phyloP scores from a whole-genome alignment of 2,797 vertebrate genomes.

The Pempheris klunzingeri region DNA sequence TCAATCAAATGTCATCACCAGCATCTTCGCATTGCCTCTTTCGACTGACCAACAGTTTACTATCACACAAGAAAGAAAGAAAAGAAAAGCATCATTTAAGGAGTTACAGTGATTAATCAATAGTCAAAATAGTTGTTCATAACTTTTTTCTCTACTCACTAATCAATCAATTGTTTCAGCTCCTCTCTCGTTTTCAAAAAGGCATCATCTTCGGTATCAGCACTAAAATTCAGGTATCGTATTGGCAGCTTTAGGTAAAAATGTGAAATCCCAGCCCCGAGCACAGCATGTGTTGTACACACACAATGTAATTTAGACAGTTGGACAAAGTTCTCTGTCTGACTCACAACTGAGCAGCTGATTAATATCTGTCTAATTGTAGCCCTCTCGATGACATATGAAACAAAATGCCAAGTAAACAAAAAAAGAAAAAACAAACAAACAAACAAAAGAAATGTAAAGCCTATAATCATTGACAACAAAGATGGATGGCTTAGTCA shows the following conservation, averaged over 20 bases:
- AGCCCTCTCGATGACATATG: conserved; percentile 53
- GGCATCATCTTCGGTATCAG: background rate
- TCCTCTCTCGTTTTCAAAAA: background rate
- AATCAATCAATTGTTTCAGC: background rate
- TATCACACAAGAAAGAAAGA: background rate
- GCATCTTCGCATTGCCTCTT: background rate
- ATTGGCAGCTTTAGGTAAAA: too few species aligned
- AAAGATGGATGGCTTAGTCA: conserved; percentile 66
- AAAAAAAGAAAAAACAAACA: conserved; percentile 52
- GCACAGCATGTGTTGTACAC: background rate
- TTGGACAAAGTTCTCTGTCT: conserved; percentile 26
- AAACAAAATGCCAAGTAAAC: conserved; percentile 61
- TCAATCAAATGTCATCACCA: conserved; percentile 5
- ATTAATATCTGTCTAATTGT: conserved; percentile 60
- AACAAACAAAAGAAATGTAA: conserved; percentile 39
- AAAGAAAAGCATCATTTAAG: background rate
- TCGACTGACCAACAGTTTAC: background rate
- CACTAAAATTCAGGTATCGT: background rate
- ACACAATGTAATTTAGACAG: background rate
- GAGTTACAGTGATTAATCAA: background rate
- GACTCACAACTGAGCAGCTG: conserved; percentile 33
- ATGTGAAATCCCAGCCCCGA: background rate
- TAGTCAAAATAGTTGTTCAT: background rate
- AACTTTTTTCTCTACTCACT: background rate
- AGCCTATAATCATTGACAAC: conserved; percentile 75